Percentiles rank a stretch among this genome's conserved stretches.
Evolutionary conservation across 2,888 invertebrate genomes (phyloP).

Genomic region (Hoplodrina ambigua): DNA sequence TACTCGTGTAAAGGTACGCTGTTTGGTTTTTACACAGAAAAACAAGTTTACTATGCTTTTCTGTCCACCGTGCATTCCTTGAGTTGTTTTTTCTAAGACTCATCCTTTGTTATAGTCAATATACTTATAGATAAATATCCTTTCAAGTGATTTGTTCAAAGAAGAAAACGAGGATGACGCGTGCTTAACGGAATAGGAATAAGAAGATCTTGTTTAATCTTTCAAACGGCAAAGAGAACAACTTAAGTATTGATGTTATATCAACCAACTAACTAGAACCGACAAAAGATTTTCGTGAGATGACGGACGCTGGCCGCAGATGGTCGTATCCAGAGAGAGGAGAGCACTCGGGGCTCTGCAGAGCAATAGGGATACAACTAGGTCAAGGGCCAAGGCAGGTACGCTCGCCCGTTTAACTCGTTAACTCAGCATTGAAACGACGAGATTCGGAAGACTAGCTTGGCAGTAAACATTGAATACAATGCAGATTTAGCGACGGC

Average conservation of each 20-base stretch:
- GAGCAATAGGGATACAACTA: slow-evolving; percentile 41
- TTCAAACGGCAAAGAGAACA: too few relatives aligned
- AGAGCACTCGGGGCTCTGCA: slow-evolving; percentile 29
- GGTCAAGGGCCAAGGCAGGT: slow-evolving; percentile 54
- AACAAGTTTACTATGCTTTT: not conserved
- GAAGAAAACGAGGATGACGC: too few relatives aligned
- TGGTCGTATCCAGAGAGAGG: slow-evolving; percentile 23
- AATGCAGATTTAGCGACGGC: not conserved
- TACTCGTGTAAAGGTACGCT: not conserved
- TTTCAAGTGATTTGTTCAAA: too few relatives aligned
- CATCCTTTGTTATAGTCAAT: not conserved
- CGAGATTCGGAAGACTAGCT: slow-evolving; percentile 33
- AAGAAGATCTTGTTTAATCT: too few relatives aligned
- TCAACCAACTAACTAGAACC: not conserved
- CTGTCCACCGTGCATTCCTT: not conserved
- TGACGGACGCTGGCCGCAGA: slow-evolving; percentile 21
- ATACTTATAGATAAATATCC: too few relatives aligned
- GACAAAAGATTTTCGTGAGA: slow-evolving; percentile 14
- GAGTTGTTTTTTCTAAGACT: not conserved
- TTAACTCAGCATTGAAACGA: slow-evolving; percentile 33
- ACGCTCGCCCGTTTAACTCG: slow-evolving; percentile 39
- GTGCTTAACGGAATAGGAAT: too few relatives aligned
- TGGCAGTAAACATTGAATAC: slow-evolving; percentile 20
- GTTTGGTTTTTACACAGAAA: slow-evolving; percentile 6
- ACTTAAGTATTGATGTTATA: not conserved